A percentile compares a stretch with the other conserved stretches of the same genome.
Evolutionary conservation across 2,113 vertebrate species (phyloP).

Genomic region (Telmatochromis sp.): DNA sequence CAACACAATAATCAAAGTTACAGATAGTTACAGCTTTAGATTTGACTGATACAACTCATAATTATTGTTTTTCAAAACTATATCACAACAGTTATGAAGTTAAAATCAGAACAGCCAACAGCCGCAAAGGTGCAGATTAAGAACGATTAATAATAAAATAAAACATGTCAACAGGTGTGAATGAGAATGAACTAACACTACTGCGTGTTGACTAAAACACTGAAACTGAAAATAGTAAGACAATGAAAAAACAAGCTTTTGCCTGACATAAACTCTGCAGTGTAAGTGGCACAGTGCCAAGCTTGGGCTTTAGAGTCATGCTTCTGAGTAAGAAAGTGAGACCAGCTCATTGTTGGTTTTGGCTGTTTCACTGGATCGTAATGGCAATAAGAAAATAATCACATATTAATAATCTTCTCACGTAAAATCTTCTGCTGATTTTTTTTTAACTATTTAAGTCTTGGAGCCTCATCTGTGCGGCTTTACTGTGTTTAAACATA

Average conservation of each 20-base stretch:
- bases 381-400: not conserved
- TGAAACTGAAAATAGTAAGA: not conserved
- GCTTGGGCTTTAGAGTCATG: not conserved
- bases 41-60: not conserved
- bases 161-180: not conserved
- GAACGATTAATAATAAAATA: not conserved
- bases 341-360: not conserved
- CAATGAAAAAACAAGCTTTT: not conserved
- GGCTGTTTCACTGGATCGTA: not conserved
- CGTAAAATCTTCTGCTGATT: not conserved
- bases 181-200: not conserved
- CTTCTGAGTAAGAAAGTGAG: not conserved
- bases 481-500: slow-evolving; percentile 20
- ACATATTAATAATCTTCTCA: not conserved
- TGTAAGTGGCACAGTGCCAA: not conserved
- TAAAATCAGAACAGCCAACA: not conserved
- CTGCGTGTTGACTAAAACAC: not conserved
- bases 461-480: slow-evolving; percentile 36
- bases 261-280: not conserved
- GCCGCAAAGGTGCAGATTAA: not conserved
- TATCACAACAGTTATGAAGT: not conserved
- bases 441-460: not conserved
- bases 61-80: not conserved
- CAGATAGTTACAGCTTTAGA: not conserved
- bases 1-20: not conserved